phyloP scores from a whole-genome alignment of 2,113 vertebrate species.

The Cyprinodon brontotheroides region DNA sequence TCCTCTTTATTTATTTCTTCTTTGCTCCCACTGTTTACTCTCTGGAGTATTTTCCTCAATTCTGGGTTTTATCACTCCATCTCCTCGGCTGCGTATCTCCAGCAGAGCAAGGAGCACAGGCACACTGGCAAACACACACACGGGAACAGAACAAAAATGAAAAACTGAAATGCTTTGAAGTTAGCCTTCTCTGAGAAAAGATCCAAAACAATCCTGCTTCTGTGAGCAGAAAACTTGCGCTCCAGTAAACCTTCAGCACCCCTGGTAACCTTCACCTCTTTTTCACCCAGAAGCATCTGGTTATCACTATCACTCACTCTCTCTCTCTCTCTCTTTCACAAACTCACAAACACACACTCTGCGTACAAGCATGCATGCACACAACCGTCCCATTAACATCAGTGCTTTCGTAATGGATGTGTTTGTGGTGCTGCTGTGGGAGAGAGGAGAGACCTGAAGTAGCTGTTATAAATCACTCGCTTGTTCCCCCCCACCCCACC shows the following conservation, averaged over 20 bases:
- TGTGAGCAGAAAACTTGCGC: conserved; percentile 13
- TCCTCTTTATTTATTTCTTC: conserved; percentile 69
- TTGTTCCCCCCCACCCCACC: conserved; percentile 63
- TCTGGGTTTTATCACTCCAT: conserved; percentile 59
- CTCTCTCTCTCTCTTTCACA: background rate
- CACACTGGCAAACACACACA: conserved; percentile 9
- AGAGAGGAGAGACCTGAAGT: conserved; percentile 74
- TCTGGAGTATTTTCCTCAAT: conserved; percentile 62
- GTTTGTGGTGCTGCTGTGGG: conserved; percentile 76
- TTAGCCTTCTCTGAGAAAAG: conserved; percentile 20
- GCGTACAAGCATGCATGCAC: conserved; percentile 26
- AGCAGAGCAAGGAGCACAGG: conserved; percentile 16
- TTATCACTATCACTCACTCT: conserved; percentile 53
- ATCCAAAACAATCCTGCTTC: conserved; percentile 31
- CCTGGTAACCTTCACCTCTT: conserved; percentile 69
- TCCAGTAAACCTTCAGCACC: conserved; percentile 49
- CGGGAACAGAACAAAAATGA: background rate
- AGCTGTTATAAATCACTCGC: conserved; percentile 80
- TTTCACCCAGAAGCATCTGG: conserved; percentile 66
- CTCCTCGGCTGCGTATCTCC: conserved; percentile 32
- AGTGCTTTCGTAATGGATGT: conserved; percentile 81
- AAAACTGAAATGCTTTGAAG: conserved; percentile 12
- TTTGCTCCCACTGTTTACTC: conserved; percentile 65
- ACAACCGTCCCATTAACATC: conserved; percentile 74
- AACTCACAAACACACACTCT: background rate